Evolutionary conservation across 2,113 vertebrate genomes (phyloP), one percentile per base, ranked within the genome.

Genomic region (Brachypodius melanocephalos): DNA sequence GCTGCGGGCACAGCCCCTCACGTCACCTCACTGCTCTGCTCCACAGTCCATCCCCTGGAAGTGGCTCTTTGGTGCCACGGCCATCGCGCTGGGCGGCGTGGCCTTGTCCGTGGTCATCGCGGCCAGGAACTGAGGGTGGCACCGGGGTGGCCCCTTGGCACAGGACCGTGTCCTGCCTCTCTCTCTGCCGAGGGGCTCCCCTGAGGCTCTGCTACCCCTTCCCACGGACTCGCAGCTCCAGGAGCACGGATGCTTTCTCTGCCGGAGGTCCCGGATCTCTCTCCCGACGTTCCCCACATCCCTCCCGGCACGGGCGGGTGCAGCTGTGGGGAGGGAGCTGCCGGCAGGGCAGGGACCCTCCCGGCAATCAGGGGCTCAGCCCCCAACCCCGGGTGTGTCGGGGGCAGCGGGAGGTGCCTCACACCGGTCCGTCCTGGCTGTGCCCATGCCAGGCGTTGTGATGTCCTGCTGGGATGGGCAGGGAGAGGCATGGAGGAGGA

Each of bases 91-190:
- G 0, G 99, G 99, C 7, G 99, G 99, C 5, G 99, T 99, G 91
- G 99, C 99, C 26, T 96, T 99, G 94, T 99, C 99, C 1, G 99
- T 99, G 42, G 98, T 99, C 98, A 99, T 99, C 42, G 99, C 99
- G 12, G 99, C 99, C 48, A 98, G 99, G 97, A 99, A 99, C 96
- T 99, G 98, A 89, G 22, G 6, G 28, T 61, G 79, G 75, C 13
- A 2, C 61, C 5, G 22, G 69, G 62, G 72, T 0, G 3, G 73
- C 58, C 65, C 85, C 12, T 6, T 0, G 29, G 86, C 77, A 31
- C 86, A 2, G 83, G 46, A 36, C 17, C 65, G 18, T 32, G 15
- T 32, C 1, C 49, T 3, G 57, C 31, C 67, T 28, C 1, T 15
- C 52, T 21, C 48, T 48, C 36, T 57, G 51, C 67, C 42, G 2